These are phyloP conservation scores for Clistopyga incitator DNA, from an alignment of 2,888 invertebrate species.

Conservation along the genomic window DNA sequence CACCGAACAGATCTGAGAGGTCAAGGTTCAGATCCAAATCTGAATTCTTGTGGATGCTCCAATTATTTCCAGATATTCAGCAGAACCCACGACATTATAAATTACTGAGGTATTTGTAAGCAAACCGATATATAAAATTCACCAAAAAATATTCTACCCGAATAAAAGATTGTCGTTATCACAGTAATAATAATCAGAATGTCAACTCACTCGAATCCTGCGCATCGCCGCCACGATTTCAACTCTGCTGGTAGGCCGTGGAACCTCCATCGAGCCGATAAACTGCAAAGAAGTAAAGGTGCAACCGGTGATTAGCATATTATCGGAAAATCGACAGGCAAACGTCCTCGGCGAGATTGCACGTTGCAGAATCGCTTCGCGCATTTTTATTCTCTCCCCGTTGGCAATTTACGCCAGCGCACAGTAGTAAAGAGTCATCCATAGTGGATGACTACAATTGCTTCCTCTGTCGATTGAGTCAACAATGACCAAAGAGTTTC, in stretches of 20 bases:
- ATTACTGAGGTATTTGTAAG: too few species aligned
- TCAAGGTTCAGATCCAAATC: too few species aligned
- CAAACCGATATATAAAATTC: too few species aligned
- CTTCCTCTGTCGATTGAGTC: slow-evolving; percentile 37
- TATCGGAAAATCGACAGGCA: slow-evolving; percentile 26
- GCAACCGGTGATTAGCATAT: slow-evolving; percentile 35
- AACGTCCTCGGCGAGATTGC: slow-evolving; percentile 60
- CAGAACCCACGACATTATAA: too few species aligned
- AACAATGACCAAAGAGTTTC: slow-evolving; percentile 8
- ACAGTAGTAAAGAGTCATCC: slow-evolving; percentile 9
- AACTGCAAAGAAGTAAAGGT: slow-evolving; percentile 90
- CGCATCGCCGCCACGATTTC: slow-evolving; percentile 99
- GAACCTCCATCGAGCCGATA: slow-evolving; percentile 99
- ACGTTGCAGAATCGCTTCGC: slow-evolving; percentile 58
- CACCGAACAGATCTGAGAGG: too few species aligned
- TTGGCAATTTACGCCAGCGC: slow-evolving; percentile 19
- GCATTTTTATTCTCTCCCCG: slow-evolving; percentile 56
- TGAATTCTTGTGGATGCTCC: too few species aligned
- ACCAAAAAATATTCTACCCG: too few species aligned
- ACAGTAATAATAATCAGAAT: background rate
- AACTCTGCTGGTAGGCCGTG: slow-evolving; percentile 97
- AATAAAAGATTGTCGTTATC: background rate
- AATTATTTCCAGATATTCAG: too few species aligned
- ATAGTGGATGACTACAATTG: background rate
- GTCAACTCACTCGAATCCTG: slow-evolving; percentile 94